Base-by-base conservation (phyloP, 2,113 vertebrate species). In the Aspidoscelis tigris region DNA sequence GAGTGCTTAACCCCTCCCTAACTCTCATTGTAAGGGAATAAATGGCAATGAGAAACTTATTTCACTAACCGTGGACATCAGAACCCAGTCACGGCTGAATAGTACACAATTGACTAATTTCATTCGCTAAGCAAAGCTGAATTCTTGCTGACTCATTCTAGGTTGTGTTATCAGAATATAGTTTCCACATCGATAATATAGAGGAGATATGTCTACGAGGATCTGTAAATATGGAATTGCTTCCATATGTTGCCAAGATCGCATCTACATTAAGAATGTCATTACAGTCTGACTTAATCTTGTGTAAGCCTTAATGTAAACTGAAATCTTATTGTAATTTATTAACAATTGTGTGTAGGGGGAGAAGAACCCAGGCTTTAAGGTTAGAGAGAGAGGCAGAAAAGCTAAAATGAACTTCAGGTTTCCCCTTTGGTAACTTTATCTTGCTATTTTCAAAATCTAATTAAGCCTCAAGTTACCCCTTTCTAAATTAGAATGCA, bases 101-200 rank as follows among this genome's bases (percentile, higher is more conserved):
- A 66, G 33, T 0, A 87, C 84, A 74, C 0, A 0, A 82, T 83
- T 81, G 0, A 0, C 84, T 83, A 86, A 83, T 89, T 92, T 86
- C 14, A 1, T 80, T 71, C 89, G 92, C 87, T 83, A 86, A 50
- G 50, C 87, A 77, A 70, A 72, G 0, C 0, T 82, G 8, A 86
- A 58, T 75, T 2, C 0, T 71, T 76, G 86, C 81, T 87, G 44
- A 43, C 26, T 88, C 73, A 44, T 82, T 94, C 90, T 85, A 86
- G 91, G 82, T 94, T 95, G 93, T 88, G 92, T 95, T 95, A 95
- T 95, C 94, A 94, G 94, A 95, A 95, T 87, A 92, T 2, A 12
- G 81, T 92, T 95, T 93, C 92, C 94, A 90, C 93, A 89, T 93
- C 90, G 90, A 83, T 55, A 94, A 88, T 87, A 61, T 4, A 85